Conservation (phyloP, 2,113 vertebrate genomes). For the crab-eating macaque (Macaca fascicularis) region T2T-MFA8v1.1 NC_088378.1:53200001-53200500, state of each 20-base stretch:
- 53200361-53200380: neutral
- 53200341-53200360: neutral
- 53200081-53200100: neutral
- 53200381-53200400: neutral
- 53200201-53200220: neutral
- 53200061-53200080: neutral
- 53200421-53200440: neutral
- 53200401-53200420: neutral
- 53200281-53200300: neutral
- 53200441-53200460: neutral
- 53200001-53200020: neutral
- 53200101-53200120: neutral
- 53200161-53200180: neutral
- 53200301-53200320: neutral
- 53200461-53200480: neutral
- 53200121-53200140: neutral
- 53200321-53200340: neutral
- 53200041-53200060: neutral
- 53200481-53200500: neutral
- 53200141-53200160: neutral
- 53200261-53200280: neutral
- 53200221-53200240: neutral
- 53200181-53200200: neutral
- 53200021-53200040: constrained; percentile 16
- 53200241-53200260: neutral